These are phyloP conservation scores for Cnemophilus loriae DNA, from an alignment of 2,113 vertebrate species.

Conservation along the genomic window DNA sequence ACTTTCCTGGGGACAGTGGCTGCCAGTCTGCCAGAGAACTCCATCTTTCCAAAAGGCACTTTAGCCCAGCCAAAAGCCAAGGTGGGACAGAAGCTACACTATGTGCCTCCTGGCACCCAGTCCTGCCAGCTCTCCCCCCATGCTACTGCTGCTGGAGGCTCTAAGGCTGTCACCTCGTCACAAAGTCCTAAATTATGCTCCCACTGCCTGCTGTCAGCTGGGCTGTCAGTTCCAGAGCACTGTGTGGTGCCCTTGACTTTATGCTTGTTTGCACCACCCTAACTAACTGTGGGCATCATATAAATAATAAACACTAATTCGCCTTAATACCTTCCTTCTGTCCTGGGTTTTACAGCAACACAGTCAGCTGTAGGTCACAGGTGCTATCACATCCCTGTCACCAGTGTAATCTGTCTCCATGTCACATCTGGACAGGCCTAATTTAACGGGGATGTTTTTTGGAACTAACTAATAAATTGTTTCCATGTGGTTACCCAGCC, in stretches of 20 bases:
- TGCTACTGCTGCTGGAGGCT: background rate
- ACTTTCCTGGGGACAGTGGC: background rate
- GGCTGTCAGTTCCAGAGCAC: background rate
- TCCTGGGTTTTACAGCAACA: background rate
- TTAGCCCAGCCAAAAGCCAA: background rate
- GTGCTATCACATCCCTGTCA: background rate
- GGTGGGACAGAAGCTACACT: background rate
- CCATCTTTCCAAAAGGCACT: background rate
- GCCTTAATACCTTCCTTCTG: background rate
- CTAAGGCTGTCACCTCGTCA: background rate
- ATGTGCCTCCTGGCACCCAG: background rate
- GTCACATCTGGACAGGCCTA: background rate
- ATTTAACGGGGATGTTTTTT: background rate
- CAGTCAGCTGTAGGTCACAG: background rate
- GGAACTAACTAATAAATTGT: background rate
- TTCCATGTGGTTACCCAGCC: background rate
- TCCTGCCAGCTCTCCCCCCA: background rate
- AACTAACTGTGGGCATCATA: background rate
- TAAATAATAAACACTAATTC: constrained; percentile 2
- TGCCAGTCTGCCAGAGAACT: background rate
- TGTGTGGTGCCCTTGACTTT: background rate
- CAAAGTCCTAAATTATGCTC: background rate
- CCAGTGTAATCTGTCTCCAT: background rate
- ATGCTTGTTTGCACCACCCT: background rate
- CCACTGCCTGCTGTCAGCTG: background rate